Evolutionary conservation across 1,140 invertebrate species (phyloP), one percentile per base, ranked within the genome.

Genomic region (Ostrea edulis): DNA sequence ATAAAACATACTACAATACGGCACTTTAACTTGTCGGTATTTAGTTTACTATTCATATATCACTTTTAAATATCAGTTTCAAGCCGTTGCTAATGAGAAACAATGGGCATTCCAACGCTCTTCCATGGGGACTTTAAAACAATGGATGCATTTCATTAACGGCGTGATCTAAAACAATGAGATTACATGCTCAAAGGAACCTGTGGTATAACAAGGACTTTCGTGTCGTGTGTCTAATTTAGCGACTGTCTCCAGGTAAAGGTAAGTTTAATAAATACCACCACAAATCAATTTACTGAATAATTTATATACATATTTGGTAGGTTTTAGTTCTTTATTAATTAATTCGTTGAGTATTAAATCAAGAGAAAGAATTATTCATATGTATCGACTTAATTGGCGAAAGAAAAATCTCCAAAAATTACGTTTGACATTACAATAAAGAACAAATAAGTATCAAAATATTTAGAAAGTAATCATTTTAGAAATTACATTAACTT

Each of bases 1-100:
- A 77, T 29, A 77, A 77, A 77, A 77, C 35, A 77, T 77, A 71
- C 65, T 8, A 77, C 25, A 29, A 25, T 17, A 29, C 68, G 68
- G 5, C 25, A 29, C 12, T 25, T 77, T 9, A 77, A 77, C 68
- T 12, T 29, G 35, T 44, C 35, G 35, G 35, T 44, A 29, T 14
- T 29, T 35, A 77, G 14, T 77, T 8, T 25, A 77, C 29, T 77
- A 25, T 77, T 77, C 68, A 29, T 77, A 77, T 77, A 25, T 25
- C 35, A 12, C 8, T 29, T 77, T 77, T 77, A 77, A 77, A 77
- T 77, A 44, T 77, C 68, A 77, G 9, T 29, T 77, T 14, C 68
- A 77, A 77, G 22, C 9, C 68, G 68, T 44, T 35, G 25, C 25
- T 71, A 77, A 77, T 77, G 68, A 12, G 11, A 77, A 77, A 77